Evolutionary conservation across 2,113 vertebrate genomes (phyloP).

Genomic region (Sorex araneus): DNA sequence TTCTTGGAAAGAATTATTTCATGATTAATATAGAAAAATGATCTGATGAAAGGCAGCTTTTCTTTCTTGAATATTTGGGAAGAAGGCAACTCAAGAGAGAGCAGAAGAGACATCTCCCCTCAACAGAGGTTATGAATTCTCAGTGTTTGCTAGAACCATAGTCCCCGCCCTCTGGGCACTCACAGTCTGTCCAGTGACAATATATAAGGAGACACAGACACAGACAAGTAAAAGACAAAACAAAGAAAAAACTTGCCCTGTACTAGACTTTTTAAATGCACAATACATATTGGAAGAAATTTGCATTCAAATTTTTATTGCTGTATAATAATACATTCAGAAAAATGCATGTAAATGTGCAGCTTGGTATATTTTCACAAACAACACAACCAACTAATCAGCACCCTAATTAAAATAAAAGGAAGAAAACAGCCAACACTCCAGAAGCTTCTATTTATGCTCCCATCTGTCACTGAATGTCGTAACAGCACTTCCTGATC

Average conservation of each 20-base stretch:
- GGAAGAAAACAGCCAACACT: background rate
- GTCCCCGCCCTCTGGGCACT: background rate
- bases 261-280: constrained; percentile 18
- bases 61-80: background rate
- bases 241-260: background rate
- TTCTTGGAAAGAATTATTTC: constrained; percentile 5
- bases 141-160: background rate
- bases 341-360: background rate
- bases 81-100: constrained; percentile 41
- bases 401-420: background rate
- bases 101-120: background rate
- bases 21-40: background rate
- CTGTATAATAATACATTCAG: background rate
- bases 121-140: background rate
- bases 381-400: background rate
- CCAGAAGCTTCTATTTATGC: background rate
- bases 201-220: background rate
- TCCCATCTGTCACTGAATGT: background rate
- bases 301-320: background rate
- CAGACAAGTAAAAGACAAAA: constrained; percentile 5
- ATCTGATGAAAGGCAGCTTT: background rate
- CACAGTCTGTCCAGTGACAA: background rate
- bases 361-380: constrained; percentile 36
- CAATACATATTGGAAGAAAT: background rate
- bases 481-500: background rate